A percentile compares a stretch with the other conserved stretches of the same genome.
These are phyloP conservation scores for Corynorhinus townsendii DNA, from an alignment of 2,113 vertebrate genomes.

Conservation along the genomic window DNA sequence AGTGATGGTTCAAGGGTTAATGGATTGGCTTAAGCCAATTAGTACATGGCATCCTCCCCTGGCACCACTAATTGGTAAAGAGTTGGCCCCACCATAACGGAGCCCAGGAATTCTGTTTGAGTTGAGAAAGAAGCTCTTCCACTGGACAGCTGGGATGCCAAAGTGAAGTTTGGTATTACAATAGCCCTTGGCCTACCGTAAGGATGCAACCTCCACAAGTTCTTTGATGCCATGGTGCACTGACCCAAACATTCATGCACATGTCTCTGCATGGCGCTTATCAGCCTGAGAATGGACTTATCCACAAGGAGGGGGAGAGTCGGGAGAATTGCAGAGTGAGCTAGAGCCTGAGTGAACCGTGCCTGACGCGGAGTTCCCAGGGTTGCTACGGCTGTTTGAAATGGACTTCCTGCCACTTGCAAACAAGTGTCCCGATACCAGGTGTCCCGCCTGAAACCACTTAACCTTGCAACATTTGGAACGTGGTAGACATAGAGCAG, in stretches of 20 bases:
- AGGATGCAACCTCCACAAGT: not conserved
- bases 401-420: not conserved
- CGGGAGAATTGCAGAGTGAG: not conserved
- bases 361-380: not conserved
- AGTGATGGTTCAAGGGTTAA: not conserved
- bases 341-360: not conserved
- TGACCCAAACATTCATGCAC: not conserved
- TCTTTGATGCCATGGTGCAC: not conserved
- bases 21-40: not conserved
- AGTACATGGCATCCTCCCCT: not conserved
- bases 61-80: not conserved
- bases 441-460: not conserved
- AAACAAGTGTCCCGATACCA: not conserved
- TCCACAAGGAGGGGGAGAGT: not conserved
- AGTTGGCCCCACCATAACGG: not conserved
- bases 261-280: not conserved
- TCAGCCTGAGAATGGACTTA: not conserved
- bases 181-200: not conserved
- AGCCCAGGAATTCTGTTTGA: not conserved
- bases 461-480: not conserved
- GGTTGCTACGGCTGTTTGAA: not conserved
- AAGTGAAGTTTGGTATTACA: not conserved
- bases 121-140: not conserved
- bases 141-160: not conserved
- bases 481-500: not conserved